Evolutionary conservation across 64 coral and sea anemone genomes (phyloP).

Genomic region (Montipora cactus): DNA sequence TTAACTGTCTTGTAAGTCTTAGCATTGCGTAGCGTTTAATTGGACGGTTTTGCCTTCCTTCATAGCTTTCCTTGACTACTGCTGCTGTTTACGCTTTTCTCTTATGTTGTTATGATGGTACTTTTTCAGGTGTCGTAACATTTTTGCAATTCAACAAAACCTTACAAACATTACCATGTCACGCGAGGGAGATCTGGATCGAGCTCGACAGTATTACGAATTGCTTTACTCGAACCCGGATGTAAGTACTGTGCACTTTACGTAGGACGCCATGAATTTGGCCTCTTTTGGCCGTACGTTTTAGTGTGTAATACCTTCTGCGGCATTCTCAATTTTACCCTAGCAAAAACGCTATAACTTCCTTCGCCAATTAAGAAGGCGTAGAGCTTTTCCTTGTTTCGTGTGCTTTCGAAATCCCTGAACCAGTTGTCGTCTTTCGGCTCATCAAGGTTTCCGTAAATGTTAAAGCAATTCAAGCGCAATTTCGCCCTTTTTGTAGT

Average conservation of each 20-base stretch:
- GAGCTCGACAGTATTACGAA: slow-evolving; percentile 93
- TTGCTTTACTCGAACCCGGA: slow-evolving; percentile 92
- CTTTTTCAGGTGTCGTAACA: slow-evolving; percentile 91
- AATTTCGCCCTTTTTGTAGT: too few relatives aligned
- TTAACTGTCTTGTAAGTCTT: too few relatives aligned
- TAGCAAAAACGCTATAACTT: too few relatives aligned
- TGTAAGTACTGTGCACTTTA: slow-evolving; percentile 57
- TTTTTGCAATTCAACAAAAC: slow-evolving; percentile 97
- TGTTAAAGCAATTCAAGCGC: too few relatives aligned
- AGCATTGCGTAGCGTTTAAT: too few relatives aligned
- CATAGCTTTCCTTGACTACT: not conserved
- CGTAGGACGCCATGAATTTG: too few relatives aligned
- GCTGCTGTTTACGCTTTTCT: not conserved
- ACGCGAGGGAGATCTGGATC: slow-evolving; percentile 93
- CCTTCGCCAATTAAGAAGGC: too few relatives aligned
- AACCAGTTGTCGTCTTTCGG: too few relatives aligned
- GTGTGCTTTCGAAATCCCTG: not conserved
- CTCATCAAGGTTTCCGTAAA: too few relatives aligned
- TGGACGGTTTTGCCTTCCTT: not conserved
- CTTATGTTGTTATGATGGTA: not conserved
- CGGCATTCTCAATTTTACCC: too few relatives aligned
- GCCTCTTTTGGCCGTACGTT: too few relatives aligned
- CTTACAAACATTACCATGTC: slow-evolving; percentile 98
- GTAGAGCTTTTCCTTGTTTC: not conserved
- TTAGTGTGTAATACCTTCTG: too few relatives aligned